Conservation (phyloP, 2,888 invertebrate genomes). For the Drosophila prolongata region DNA sequence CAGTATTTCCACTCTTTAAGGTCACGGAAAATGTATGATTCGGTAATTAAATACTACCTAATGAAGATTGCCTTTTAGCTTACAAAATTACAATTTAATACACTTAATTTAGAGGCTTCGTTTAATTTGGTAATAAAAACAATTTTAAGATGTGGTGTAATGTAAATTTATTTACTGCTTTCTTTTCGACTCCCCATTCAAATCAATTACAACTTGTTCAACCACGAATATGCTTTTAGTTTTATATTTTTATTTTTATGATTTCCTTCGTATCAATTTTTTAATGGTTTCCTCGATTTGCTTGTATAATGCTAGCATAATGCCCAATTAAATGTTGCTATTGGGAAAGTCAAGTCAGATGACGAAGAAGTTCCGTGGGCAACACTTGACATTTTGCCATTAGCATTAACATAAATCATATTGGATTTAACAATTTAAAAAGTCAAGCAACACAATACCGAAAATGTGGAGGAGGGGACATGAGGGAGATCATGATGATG, state of each 20-base stretch:
- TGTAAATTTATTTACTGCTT: background rate
- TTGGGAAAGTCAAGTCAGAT: constrained; percentile 34
- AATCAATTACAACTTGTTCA: constrained; percentile 4
- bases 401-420: constrained; percentile 76
- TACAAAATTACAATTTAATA: too few species aligned
- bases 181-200: background rate
- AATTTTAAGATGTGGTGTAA: background rate
- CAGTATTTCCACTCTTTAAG: constrained; percentile 6
- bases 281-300: constrained; percentile 10
- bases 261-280: constrained; percentile 4
- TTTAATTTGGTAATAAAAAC: too few species aligned
- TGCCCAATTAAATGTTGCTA: constrained; percentile 30
- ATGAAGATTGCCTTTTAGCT: background rate
- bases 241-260: constrained; percentile 1
- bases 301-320: constrained; percentile 26
- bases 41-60: constrained; percentile 4
- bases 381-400: constrained; percentile 74
- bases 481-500: constrained; percentile 31
- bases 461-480: background rate
- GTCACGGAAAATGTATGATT: constrained; percentile 1
- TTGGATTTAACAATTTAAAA: constrained; percentile 55
- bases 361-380: constrained; percentile 46
- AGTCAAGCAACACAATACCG: constrained; percentile 44
- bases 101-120: too few species aligned
- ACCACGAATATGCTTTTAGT: background rate